Percentiles rank a stretch among this genome's conserved stretches.
Conservation (phyloP, 2,797 vertebrate genomes). For the Dendrocincla tyrannina region DNA sequence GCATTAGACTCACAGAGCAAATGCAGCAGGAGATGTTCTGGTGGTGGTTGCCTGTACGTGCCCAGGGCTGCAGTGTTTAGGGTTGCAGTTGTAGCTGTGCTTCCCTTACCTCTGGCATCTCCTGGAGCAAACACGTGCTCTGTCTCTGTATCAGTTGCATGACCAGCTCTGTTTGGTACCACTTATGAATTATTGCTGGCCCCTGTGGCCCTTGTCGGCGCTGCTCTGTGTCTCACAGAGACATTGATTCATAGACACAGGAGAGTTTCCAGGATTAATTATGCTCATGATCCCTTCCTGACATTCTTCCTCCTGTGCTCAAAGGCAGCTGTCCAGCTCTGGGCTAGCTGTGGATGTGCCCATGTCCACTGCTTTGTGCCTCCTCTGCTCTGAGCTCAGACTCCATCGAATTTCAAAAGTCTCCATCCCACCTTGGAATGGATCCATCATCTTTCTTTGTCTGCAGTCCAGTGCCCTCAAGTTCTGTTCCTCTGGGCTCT, state of each 20-base stretch:
- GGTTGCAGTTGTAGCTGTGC: not conserved
- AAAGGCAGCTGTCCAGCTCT: not conserved
- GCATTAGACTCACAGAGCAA: rapidly evolving
- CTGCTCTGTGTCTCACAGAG: not conserved
- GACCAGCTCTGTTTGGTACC: not conserved
- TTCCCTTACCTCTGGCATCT: not conserved
- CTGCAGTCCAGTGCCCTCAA: not conserved
- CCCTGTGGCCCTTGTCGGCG: not conserved
- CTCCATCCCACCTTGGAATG: not conserved
- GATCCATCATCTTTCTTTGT: not conserved
- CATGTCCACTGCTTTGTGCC: not conserved
- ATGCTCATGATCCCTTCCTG: not conserved
- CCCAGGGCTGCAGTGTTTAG: not conserved
- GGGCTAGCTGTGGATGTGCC: not conserved
- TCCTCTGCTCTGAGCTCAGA: not conserved
- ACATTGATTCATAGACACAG: not conserved
- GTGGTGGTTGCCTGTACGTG: rapidly evolving
- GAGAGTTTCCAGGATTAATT: not conserved
- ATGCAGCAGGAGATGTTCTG: not conserved
- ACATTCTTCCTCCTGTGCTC: not conserved
- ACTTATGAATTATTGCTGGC: conserved; percentile 13
- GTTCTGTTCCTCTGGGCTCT: not conserved
- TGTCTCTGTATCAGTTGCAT: not conserved
- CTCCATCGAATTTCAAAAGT: not conserved
- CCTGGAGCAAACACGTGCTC: not conserved